phyloP scores from a whole-genome alignment of 1,140 invertebrate species.

The Drosophila serrata region DNA sequence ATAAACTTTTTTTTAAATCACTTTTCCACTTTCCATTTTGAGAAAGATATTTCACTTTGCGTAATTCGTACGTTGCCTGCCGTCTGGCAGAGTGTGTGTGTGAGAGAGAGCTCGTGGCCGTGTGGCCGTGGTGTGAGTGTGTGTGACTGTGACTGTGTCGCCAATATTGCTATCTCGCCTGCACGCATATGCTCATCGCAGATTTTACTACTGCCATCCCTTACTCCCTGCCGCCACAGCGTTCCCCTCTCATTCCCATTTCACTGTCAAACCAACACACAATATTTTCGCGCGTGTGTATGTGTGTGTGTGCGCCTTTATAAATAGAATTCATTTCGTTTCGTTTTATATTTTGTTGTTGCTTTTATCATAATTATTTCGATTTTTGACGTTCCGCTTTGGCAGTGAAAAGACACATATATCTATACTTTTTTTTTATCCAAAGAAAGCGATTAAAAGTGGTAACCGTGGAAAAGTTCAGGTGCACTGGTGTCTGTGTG shows the following conservation, averaged over 20 bases:
- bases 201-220: slow-evolving; percentile 64
- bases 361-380: slow-evolving; percentile 78
- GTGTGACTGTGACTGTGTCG: slow-evolving; percentile 58
- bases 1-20: slow-evolving; percentile 32
- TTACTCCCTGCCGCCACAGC: slow-evolving; percentile 22
- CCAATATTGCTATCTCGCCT: slow-evolving; percentile 71
- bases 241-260: slow-evolving; percentile 28
- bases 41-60: slow-evolving; percentile 84
- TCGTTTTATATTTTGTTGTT: slow-evolving; percentile 67
- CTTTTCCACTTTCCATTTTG: slow-evolving; percentile 84
- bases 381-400: slow-evolving; percentile 56
- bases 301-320: slow-evolving; percentile 68
- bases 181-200: slow-evolving; percentile 45
- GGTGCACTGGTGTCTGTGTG: slow-evolving; percentile 35
- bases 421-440: slow-evolving; percentile 35
- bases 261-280: slow-evolving; percentile 49
- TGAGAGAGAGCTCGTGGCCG: slow-evolving; percentile 49
- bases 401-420: slow-evolving; percentile 32
- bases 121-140: slow-evolving; percentile 10
- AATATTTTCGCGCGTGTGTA: slow-evolving; percentile 34
- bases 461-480: slow-evolving; percentile 45
- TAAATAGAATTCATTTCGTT: slow-evolving; percentile 75
- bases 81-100: slow-evolving; percentile 43
- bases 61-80: slow-evolving; percentile 77
- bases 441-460: slow-evolving; percentile 37